Conservation (phyloP, 2,113 vertebrate species). For the Ranitomeya variabilis region DNA sequence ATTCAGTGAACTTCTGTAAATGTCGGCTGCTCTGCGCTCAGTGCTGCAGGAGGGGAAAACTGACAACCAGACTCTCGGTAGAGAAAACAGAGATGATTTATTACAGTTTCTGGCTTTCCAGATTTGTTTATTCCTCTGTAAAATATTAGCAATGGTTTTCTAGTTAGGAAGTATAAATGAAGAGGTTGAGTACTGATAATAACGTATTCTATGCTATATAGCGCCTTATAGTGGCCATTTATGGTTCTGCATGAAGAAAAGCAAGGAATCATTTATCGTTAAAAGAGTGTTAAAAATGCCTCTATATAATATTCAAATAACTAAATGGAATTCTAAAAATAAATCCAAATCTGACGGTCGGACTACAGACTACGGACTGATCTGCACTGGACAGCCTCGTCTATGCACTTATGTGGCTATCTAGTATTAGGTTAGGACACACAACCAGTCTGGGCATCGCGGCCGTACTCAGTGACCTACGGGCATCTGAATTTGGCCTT, state of each 20-base stretch:
- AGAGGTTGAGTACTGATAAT: neutral
- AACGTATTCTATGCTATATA: neutral
- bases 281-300: no score
- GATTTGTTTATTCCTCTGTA: neutral
- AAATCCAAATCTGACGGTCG: no score
- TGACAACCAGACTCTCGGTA: neutral
- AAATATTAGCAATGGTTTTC: neutral
- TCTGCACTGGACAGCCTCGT: no score
- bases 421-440: no score
- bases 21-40: neutral
- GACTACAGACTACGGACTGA: no score
- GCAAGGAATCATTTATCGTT: neutral
- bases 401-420: no score
- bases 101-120: neutral
- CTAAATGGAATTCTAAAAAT: no score
- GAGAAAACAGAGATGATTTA: neutral
- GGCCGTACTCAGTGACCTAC: no score
- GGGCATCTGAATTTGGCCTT: no score
- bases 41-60: neutral
- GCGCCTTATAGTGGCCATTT: neutral
- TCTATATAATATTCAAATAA: no score
- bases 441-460: no score
- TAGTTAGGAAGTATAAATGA: neutral
- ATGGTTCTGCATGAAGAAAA: neutral
- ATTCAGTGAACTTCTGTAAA: neutral